Base-by-base conservation (phyloP, 2,888 invertebrate species). In the Tetragonula carbonaria region DNA sequence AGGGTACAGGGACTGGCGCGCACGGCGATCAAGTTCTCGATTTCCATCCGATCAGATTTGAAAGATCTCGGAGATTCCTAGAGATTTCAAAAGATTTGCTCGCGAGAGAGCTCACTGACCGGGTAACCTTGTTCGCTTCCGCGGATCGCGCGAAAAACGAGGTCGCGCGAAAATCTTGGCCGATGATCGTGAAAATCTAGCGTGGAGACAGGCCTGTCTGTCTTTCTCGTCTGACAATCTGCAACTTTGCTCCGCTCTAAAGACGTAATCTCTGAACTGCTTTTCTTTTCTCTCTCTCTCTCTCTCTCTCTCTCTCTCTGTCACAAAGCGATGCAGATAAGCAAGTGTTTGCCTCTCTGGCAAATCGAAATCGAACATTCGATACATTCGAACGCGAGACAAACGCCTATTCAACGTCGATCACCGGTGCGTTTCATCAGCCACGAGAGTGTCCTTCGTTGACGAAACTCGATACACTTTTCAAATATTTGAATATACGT, bases 121-220 rank as follows among this genome's bases (percentile, higher is more conserved):
- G 85, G 88, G 84, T 88, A 85, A 85, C 90, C 90, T 90, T 87
- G 89, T 71, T 6, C 21, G 23, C 78, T 79, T 71, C 72, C 57
- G 66, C 59, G 62, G 62, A 45, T 18, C 53, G 18, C 28, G 28
- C 38, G 38, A 57, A 23, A 33, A 63, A 79, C 55, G 38, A 38
- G 50, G 21, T 72, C 72, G 38, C 38, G 65, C 72, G 72, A 66
- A 59, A 78, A 78, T 62, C 28, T 79, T 13, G 51, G 38, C 23
- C 55, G 5, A 11, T 50, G 63, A 74, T 66, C 68, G 62, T 50
- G 50, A 59, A 50, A 55, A 79, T 38, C 38, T 38, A 53, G 14
- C 33, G 67, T 28, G 8, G 33, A 45, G 33, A 33, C 33, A 57
- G 28, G 51, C 53, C 16, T 45, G 6, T 23, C 1, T n/a, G n/a